phyloP scores from a whole-genome alignment of 2,888 invertebrate species.

The Meiosimyza decipiens region DNA sequence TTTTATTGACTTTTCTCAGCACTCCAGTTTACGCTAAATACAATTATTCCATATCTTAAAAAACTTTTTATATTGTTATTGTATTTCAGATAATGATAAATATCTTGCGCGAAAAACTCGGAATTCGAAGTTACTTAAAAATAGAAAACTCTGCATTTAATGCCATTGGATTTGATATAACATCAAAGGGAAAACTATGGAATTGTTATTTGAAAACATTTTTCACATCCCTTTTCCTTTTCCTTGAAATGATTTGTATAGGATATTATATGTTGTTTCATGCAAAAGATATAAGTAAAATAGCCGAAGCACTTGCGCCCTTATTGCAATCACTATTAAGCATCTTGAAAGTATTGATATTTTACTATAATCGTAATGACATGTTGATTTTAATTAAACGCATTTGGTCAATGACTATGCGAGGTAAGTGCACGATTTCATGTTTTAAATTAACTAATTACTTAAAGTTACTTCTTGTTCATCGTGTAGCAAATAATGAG shows the following conservation, averaged over 20 bases:
- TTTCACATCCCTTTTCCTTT: too few relatives aligned
- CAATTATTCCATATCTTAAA: too few relatives aligned
- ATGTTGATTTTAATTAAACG: slow-evolving; percentile 36
- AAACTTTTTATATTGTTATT: too few relatives aligned
- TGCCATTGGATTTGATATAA: slow-evolving; percentile 23
- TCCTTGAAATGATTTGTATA: slow-evolving; percentile 4
- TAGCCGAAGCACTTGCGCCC: slow-evolving; percentile 39
- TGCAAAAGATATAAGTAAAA: slow-evolving; percentile 37
- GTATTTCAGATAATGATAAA: not conserved
- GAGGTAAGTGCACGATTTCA: slow-evolving; percentile 32
- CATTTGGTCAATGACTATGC: slow-evolving; percentile 39
- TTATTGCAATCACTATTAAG: slow-evolving; percentile 38
- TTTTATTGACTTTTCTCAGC: too few relatives aligned
- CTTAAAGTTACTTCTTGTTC: too few relatives aligned
- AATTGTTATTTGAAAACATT: too few relatives aligned
- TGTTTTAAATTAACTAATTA: too few relatives aligned
- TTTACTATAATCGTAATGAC: slow-evolving; percentile 39
- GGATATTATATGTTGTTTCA: slow-evolving; percentile 33
- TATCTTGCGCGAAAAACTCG: not conserved
- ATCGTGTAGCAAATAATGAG: too few relatives aligned
- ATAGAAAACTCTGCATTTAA: slow-evolving; percentile 37
- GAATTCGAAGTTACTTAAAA: slow-evolving; percentile 35
- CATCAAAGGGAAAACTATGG: not conserved
- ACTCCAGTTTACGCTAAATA: too few relatives aligned
- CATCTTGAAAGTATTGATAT: slow-evolving; percentile 37